Evolutionary conservation across 1,140 invertebrate species (phyloP).

Genomic region (Musca domestica): DNA sequence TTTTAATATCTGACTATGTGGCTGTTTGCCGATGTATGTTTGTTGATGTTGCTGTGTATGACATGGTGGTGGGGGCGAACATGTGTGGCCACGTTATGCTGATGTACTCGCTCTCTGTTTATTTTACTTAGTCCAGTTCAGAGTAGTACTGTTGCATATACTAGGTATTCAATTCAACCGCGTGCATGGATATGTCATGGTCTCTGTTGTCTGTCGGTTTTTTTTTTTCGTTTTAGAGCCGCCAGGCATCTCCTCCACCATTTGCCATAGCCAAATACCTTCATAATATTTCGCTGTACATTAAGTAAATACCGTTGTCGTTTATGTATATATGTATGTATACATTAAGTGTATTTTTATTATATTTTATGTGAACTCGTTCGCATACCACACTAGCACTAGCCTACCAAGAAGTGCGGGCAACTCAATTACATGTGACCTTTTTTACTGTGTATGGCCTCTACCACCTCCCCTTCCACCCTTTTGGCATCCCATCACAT

Average conservation of each 20-base stretch:
- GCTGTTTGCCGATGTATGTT: too few relatives aligned
- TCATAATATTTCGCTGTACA: too few relatives aligned
- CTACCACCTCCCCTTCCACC: not conserved
- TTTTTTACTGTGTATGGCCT: constrained; percentile 1
- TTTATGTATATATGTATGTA: not conserved
- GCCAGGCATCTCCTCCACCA: too few relatives aligned
- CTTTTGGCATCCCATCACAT: not conserved
- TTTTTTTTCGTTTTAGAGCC: too few relatives aligned
- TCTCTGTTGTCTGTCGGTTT: too few relatives aligned
- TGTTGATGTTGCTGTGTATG: not conserved
- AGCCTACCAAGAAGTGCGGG: not conserved
- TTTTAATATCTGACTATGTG: too few relatives aligned
- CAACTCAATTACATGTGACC: constrained; percentile 20
- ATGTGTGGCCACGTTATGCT: not conserved
- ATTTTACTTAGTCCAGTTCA: too few relatives aligned
- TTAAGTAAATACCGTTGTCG: not conserved
- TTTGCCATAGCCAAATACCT: too few relatives aligned
- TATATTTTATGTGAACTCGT: not conserved
- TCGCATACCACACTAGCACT: not conserved
- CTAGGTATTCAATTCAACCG: too few relatives aligned
- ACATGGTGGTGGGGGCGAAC: not conserved
- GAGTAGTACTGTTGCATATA: too few relatives aligned
- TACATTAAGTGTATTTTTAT: not conserved
- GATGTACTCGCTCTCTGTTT: too few relatives aligned
- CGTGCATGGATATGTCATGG: too few relatives aligned